Base-by-base conservation (phyloP, 2,888 invertebrate species). In the Orthosia gracilis region DNA sequence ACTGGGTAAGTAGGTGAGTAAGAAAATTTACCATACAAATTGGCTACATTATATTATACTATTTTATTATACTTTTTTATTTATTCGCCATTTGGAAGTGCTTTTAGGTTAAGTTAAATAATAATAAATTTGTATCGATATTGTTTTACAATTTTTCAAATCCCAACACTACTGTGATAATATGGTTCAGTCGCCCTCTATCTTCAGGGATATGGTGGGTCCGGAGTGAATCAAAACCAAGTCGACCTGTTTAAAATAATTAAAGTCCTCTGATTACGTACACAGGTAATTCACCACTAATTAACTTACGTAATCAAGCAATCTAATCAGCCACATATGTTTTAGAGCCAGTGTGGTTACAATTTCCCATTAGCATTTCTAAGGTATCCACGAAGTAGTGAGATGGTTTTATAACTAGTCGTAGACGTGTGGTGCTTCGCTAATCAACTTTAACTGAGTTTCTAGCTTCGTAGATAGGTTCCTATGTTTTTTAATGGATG, bases 241-340 rank as follows among this genome's bases (percentile, higher is more conserved):
- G 49, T 23, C 18, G 31, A 47, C n/a, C n/a, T 2, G 21, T 47
- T 45, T 61, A 21, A 59, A 31, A 47, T 73, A 54, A 61, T 54
- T 40, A 23, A 23, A 55, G n/a, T 18, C 5, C 2, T 17, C 62
- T 69, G 54, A 70, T 69, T 47, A 40, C n/a, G 23, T n/a, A 50
- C 26, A 45, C 18, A 69, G n/a, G 61, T 62, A 45, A 50, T 68
- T 65, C n/a, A 13, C 74, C 58, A 47, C 57, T 79, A 75, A 80
- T 79, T 69, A 75, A 79, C 13, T 69, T 62, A 75, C 52, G 65
- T 69, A 75, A 81, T 63, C 57, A 79, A 55, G 76, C 57, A 79
- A 69, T 62, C 49, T 58, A 80, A 66, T 58, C 62, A 75, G 31
- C 47, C 49, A 62, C 49, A 69, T 52, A 69, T 65, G 75, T 80